Evolutionary conservation across 2,797 vertebrate species (phyloP).

Genomic region (Lagodon rhomboides): DNA sequence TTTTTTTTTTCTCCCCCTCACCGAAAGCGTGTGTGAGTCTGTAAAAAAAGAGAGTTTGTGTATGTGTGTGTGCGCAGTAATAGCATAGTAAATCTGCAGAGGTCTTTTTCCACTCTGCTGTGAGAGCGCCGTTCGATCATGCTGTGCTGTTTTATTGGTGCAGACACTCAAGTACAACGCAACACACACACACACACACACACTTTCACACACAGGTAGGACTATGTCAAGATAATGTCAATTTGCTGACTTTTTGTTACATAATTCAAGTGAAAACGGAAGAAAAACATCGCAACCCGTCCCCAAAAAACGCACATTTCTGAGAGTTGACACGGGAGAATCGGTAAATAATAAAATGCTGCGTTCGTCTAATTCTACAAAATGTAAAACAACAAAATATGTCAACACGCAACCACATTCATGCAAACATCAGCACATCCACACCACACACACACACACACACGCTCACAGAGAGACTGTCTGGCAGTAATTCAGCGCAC

Average conservation of each 20-base stretch:
- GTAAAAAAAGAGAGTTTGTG: slow-evolving; percentile 21
- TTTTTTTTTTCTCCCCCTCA: slow-evolving; percentile 33
- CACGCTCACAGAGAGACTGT: slow-evolving; percentile 32
- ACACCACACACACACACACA: slow-evolving; percentile 33
- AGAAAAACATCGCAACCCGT: background rate
- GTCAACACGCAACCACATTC: slow-evolving; percentile 19
- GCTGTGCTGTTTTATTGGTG: slow-evolving; percentile 66
- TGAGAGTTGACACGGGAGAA: background rate
- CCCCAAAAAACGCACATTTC: background rate
- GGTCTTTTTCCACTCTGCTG: slow-evolving; percentile 73
- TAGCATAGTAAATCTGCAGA: slow-evolving; percentile 81
- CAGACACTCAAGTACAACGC: slow-evolving; percentile 59
- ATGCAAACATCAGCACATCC: slow-evolving; percentile 32
- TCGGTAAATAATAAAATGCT: slow-evolving; percentile 19
- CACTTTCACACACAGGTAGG: slow-evolving; percentile 19
- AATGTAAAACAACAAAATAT: slow-evolving; percentile 39
- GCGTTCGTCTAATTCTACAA: slow-evolving; percentile 30
- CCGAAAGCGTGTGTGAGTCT: slow-evolving; percentile 25
- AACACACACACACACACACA: slow-evolving; percentile 50
- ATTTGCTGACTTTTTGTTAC: slow-evolving; percentile 10
- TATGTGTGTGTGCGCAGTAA: slow-evolving; percentile 61
- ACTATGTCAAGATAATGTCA: slow-evolving; percentile 31
- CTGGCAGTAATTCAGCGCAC: slow-evolving; percentile 75
- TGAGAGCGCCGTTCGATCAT: slow-evolving; percentile 71
- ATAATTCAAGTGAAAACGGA: slow-evolving; percentile 3